Base-by-base conservation (phyloP, 1,140 invertebrate genomes). In the Campoletis sonorensis region DNA sequence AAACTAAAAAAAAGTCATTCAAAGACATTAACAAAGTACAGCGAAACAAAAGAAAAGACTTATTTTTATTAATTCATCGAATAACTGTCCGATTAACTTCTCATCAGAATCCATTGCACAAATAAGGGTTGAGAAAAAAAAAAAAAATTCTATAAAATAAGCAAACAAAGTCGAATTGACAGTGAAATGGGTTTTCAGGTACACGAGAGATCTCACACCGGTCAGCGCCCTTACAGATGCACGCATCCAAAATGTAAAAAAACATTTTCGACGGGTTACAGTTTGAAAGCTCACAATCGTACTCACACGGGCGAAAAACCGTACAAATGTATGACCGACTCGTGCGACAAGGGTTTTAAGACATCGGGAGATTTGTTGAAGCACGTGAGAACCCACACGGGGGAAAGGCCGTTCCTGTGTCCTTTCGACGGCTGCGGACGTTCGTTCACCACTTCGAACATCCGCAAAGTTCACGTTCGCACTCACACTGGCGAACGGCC, bases 391-490 rank as follows among this genome's bases (percentile, higher is more conserved):
- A 95, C 94, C 26, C 95, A 95, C 86, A 96, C 95, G 80, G 95
- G 95, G 0, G 95, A 96, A 87, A 91, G 94, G 73, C 95, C 95
- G 15, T 96, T 96, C 85, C 90, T 93, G 80, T 96, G 95, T 90
- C 93, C 93, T 0, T 90, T 93, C 68, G 93, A 93, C 71, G 94
- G 94, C 27, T 96, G 95, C 89, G 93, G 93, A 27, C 92, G 94
- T 84, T 94, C 94, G 3, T 96, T 96, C 85, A 95, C 95, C 0
- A 96, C 95, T 8, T 95, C 95, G n/a, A 95, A 96, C 86, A 95
- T 95, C 54, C 91, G 95, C 37, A 96, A 95, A 91, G 90, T 91
- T 80, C 93, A 94, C 80, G 89, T 94, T 15, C 88, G 93, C 54
- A 93, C 93, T 8, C 93, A 94, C 90, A 95, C 92, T 58, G 94